A percentile compares a stretch with the other conserved stretches of the same genome.
Evolutionary conservation across 2,113 vertebrate species (phyloP).

Genomic region (Indri indri): DNA sequence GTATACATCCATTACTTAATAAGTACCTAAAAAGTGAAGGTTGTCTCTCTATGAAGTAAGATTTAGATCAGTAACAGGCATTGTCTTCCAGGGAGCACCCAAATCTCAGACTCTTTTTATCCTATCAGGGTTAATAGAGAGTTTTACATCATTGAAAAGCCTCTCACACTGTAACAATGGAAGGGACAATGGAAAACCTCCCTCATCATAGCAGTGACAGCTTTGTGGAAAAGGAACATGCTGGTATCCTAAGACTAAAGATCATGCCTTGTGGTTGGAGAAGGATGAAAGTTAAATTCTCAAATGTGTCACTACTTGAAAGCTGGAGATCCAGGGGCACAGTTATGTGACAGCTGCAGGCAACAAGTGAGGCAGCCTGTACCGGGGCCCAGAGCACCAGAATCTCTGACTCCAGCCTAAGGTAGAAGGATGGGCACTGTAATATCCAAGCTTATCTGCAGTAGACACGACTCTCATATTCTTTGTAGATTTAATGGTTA

Average conservation of each 20-base stretch:
- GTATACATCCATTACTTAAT: not conserved
- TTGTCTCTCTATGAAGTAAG: not conserved
- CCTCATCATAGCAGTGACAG: not conserved
- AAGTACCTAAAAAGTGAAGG: not conserved
- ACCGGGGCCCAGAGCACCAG: not conserved
- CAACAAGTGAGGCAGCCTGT: not conserved
- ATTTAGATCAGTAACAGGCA: not conserved
- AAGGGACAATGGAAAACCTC: not conserved
- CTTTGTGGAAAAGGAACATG: not conserved
- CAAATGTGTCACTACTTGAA: not conserved
- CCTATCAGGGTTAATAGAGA: not conserved
- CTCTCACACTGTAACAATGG: not conserved
- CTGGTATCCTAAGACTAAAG: not conserved
- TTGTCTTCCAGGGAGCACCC: not conserved
- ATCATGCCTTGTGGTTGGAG: not conserved
- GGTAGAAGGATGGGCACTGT: not conserved
- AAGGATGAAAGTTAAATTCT: not conserved
- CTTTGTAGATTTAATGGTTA: not conserved
- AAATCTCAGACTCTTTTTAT: not conserved
- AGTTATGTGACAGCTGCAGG: not conserved
- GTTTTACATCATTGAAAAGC: not conserved
- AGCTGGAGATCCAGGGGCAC: not conserved
- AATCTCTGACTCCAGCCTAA: not conserved
- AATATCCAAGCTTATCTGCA: not conserved
- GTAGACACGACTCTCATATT: not conserved